Percentiles rank a stretch among this genome's conserved stretches.
Evolutionary conservation across 23 tunicate species (phyloP).

Genomic region (Trididemnum clinides): DNA sequence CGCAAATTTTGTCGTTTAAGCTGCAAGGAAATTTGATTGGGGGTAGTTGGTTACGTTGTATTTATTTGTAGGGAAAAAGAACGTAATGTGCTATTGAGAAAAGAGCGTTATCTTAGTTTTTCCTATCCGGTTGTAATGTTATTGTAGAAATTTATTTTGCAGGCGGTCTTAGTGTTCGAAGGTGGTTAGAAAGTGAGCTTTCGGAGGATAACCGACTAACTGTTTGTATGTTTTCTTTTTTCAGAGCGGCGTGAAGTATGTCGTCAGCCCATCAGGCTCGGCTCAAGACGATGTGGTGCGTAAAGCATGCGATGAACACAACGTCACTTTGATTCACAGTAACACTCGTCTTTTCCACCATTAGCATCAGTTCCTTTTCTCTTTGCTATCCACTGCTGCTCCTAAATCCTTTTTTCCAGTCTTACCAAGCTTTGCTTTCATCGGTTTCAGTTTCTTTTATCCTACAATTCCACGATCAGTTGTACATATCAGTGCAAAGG

Average conservation of each 20-base stretch:
- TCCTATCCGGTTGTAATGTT: too few relatives aligned
- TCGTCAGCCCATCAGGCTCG: slow-evolving; percentile 80
- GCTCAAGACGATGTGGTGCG: slow-evolving; percentile 68
- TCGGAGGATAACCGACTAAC: too few relatives aligned
- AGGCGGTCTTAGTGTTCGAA: too few relatives aligned
- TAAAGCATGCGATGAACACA: slow-evolving; percentile 73
- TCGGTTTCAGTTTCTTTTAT: background rate
- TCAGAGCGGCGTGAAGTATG: slow-evolving; percentile 72
- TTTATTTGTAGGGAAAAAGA: too few relatives aligned
- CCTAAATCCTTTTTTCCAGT: background rate
- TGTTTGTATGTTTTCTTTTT: background rate
- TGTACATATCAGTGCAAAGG: too few relatives aligned
- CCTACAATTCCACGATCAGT: background rate
- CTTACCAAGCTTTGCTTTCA: background rate
- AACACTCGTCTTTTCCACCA: slow-evolving; percentile 70
- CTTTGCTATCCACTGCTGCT: background rate
- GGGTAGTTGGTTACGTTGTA: too few relatives aligned
- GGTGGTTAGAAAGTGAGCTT: too few relatives aligned
- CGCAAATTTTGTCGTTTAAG: too few relatives aligned
- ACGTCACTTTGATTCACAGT: slow-evolving; percentile 57
- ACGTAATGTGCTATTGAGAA: too few relatives aligned
- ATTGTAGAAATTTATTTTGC: too few relatives aligned
- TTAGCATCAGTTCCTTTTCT: background rate
- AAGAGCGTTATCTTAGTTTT: too few relatives aligned
- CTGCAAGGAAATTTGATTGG: too few relatives aligned